Evolutionary conservation across 2,888 invertebrate species (phyloP).

Genomic region (Mythimna impura): DNA sequence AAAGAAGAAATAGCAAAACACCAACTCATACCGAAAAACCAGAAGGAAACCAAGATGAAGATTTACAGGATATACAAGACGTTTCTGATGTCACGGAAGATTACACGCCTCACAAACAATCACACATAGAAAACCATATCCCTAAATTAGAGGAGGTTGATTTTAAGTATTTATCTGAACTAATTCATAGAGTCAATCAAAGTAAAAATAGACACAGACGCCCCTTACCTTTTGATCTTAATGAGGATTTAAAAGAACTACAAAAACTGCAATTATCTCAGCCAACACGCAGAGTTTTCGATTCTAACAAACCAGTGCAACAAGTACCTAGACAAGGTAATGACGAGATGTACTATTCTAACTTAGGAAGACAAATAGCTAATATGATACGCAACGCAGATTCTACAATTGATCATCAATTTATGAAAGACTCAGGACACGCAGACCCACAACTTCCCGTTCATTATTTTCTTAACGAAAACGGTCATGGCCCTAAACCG

Average conservation of each 20-base stretch:
- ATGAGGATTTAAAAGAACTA: slow-evolving; percentile 32
- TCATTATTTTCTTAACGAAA: slow-evolving; percentile 74
- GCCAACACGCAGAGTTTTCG: slow-evolving; percentile 57
- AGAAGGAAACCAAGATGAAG: slow-evolving; percentile 43
- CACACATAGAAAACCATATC: slow-evolving; percentile 42
- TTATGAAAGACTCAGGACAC: slow-evolving; percentile 63
- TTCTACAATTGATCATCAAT: slow-evolving; percentile 68
- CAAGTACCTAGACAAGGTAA: slow-evolving; percentile 55
- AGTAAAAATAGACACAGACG: slow-evolving; percentile 63
- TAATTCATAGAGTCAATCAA: slow-evolving; percentile 80
- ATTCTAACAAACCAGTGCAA: slow-evolving; percentile 14
- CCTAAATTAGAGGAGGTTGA: slow-evolving; percentile 73
- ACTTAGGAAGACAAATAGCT: slow-evolving; percentile 85
- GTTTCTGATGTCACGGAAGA: slow-evolving; percentile 43
- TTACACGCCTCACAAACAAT: slow-evolving; percentile 21
- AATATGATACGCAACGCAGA: slow-evolving; percentile 80
- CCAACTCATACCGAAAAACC: slow-evolving; percentile 23
- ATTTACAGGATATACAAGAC: slow-evolving; percentile 54
- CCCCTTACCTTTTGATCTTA: slow-evolving; percentile 22
- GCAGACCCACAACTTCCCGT: slow-evolving; percentile 13
- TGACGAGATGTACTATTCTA: slow-evolving; percentile 79
- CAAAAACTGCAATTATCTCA: slow-evolving; percentile 52
- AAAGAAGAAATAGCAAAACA: slow-evolving; percentile 60
- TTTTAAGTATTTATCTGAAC: slow-evolving; percentile 83
- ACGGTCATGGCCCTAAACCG: slow-evolving; percentile 74